Evolutionary conservation across 1,140 invertebrate genomes (phyloP), one percentile per base, ranked within the genome.

Genomic region (Argopecten irradians): DNA sequence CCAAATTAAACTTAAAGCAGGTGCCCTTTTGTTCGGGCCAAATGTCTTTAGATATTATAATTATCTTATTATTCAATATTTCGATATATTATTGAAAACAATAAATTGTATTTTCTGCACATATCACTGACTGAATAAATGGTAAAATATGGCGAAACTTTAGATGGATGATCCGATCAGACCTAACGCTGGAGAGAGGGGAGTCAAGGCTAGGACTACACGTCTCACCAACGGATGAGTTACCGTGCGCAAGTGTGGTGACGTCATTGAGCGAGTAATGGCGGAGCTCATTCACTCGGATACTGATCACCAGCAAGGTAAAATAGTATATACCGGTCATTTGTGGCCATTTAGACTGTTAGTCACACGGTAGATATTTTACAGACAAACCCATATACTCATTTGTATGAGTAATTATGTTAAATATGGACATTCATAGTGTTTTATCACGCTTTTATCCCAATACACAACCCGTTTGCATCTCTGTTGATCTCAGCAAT

Each of bases 231-330:
- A 28, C 55, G 55, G 55, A 71, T 71, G 55, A 71, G 55, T 71
- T 71, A 71, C 55, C 55, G 55, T 71, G 55, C 55, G 55, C 55
- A 71, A 71, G 55, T 71, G 22, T 71, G 14, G 55, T 71, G 55
- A 71, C 55, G 55, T 71, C 55, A 71, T 71, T 28, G n/a, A 71
- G 22, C 55, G 55, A 71, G 55, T 71, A 71, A 71, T 71, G 55
- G 55, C 55, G 55, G 55, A 71, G 55, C 55, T 71, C 55, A 71
- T 71, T 71, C 55, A 71, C 55, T 71, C 55, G 55, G 55, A 71
- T 71, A 71, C 55, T 71, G 55, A 71, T 71, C 55, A 71, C 55
- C 55, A 71, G 55, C 55, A 71, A 71, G 55, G 55, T 71, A 71
- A 71, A 71, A 71, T 71, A 71, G 55, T 71, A 71, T 28, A 71